These are phyloP conservation scores for Villa cingulata DNA, from an alignment of 2,888 invertebrate genomes.

Conservation along the genomic window DNA sequence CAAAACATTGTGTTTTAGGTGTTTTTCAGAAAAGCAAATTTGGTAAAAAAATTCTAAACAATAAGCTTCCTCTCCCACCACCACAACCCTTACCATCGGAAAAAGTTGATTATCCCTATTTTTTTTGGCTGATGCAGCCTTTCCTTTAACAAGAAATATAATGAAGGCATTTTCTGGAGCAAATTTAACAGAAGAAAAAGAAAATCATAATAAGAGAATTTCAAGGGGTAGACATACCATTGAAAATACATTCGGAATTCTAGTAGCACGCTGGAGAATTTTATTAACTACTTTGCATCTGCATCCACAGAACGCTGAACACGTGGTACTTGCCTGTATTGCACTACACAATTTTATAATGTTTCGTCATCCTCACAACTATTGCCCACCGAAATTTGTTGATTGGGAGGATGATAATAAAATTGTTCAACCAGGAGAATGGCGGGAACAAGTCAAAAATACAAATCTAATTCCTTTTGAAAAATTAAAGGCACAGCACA, in stretches of 20 bases:
- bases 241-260: slow-evolving; percentile 8
- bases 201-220: slow-evolving; percentile 6
- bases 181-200: slow-evolving; percentile 1
- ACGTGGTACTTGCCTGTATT: slow-evolving; percentile 6
- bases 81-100: not conserved
- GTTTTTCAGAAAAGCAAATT: not conserved
- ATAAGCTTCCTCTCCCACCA: not conserved
- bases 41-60: not conserved
- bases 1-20: too few relatives aligned
- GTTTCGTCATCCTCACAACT: not conserved
- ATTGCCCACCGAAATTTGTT: not conserved
- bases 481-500: not conserved
- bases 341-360: slow-evolving; percentile 11
- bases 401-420: not conserved
- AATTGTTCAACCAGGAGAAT: not conserved
- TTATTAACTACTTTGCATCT: slow-evolving; percentile 8
- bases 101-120: slow-evolving; percentile 1
- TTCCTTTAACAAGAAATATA: slow-evolving; percentile 5
- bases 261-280: slow-evolving; percentile 10
- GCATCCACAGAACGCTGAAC: slow-evolving; percentile 7
- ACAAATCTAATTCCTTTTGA: not conserved
- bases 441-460: not conserved
- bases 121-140: slow-evolving; percentile 8
- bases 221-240: slow-evolving; percentile 4
- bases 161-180: slow-evolving; percentile 7